Base-by-base conservation (phyloP, 2,797 vertebrate species). In the Enteromius viviparus region DNA sequence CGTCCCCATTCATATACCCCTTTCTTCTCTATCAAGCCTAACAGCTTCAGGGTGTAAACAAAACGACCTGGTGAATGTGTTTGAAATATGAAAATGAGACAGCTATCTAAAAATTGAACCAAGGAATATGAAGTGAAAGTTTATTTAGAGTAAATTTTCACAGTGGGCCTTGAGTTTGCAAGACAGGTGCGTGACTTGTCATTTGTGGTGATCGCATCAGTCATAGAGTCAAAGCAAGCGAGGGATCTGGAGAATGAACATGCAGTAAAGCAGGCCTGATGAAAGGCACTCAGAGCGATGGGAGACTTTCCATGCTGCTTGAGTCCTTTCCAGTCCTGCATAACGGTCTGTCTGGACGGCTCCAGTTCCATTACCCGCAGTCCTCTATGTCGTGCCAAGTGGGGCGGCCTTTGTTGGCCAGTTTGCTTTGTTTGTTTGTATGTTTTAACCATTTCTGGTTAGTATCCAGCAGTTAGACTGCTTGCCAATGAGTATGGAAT, bases 171-270 rank as follows among this genome's bases (percentile, higher is more conserved):
- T 17, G n/a, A 75, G 40, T 60, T 58, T 34, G 37, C 53, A 32
- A 60, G 60, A 23, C 68, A 49, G 42, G 32, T n/a, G 51, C 34
- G 64, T 80, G 75, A 82, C 34, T 60, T 85, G 64, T 78, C 42
- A 32, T 64, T 68, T 60, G 66, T 55, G n/a, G 64, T 75, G 64
- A 79, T 82, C 21, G 53, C 80, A 87, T 87, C 71, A 80, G 45
- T 40, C 53, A 60, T 5, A n/a, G 34, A 47, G 23, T 49, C 69
- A 75, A 69, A 70, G 58, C 12, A 34, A 84, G 23, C 37, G 66
- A 51, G 32, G 64, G 60, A 68, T 34, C 40, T 70, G 68, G 62
- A 66, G 55, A 60, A 40, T 62, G 21, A 40, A 32, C 11, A 1
- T 45, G 53, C 42, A n/a, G 55, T 80, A 82, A 78, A 79, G 74